A percentile compares a stretch with the other conserved stretches of the same genome.
phyloP scores from a whole-genome alignment of 2,113 vertebrate species.

The Excalfactoria chinensis region DNA sequence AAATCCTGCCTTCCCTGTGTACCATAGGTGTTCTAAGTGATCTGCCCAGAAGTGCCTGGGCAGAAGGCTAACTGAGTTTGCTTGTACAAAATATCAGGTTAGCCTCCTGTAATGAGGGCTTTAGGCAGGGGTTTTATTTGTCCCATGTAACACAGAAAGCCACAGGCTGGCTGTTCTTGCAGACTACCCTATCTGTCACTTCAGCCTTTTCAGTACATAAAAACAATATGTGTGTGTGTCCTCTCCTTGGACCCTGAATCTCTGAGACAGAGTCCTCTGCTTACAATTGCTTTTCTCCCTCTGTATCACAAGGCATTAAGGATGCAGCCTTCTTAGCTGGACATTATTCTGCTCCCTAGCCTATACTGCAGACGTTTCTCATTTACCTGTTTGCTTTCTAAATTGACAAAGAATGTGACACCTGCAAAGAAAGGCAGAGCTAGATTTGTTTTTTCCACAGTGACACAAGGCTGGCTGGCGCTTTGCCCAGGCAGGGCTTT shows the following conservation, averaged over 20 bases:
- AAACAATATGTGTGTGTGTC: not conserved
- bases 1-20: not conserved
- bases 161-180: not conserved
- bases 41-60: not conserved
- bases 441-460: not conserved
- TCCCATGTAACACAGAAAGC: rapidly evolving
- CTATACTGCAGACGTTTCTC: not conserved
- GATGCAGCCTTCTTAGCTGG: not conserved
- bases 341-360: not conserved
- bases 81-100: not conserved
- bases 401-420: rapidly evolving
- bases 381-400: not conserved
- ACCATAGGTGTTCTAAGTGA: not conserved
- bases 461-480: not conserved
- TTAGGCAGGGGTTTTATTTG: not conserved
- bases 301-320: not conserved
- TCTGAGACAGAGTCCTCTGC: not conserved
- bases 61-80: not conserved
- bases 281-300: not conserved
- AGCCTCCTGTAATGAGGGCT: not conserved
- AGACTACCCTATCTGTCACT: not conserved
- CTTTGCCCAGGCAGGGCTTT: not conserved
- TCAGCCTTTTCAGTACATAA: not conserved
- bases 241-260: not conserved
- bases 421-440: not conserved